These are phyloP conservation scores for Pachydiplax longipennis DNA, from an alignment of 2,888 invertebrate species.

Conservation along the genomic window DNA sequence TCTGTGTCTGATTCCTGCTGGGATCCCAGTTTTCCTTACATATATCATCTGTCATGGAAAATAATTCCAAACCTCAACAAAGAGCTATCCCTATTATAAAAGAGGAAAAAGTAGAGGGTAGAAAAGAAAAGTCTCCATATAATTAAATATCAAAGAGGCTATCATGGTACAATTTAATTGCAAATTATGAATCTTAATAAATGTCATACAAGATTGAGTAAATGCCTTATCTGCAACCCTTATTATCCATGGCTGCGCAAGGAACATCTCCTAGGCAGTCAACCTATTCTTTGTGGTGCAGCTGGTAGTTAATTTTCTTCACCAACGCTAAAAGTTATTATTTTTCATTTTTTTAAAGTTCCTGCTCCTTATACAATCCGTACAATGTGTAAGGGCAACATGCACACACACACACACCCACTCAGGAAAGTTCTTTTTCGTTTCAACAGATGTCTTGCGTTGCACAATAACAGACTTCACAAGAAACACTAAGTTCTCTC, in stretches of 20 bases:
- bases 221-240: conserved; percentile 39
- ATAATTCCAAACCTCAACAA: too few species aligned
- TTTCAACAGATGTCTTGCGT: neutral
- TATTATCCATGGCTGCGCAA: neutral
- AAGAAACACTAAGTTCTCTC: conserved; percentile 5
- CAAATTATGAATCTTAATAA: conserved; percentile 42
- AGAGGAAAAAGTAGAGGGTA: too few species aligned
- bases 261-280: neutral
- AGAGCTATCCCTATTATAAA: too few species aligned
- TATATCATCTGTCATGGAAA: too few species aligned
- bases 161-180: conserved; percentile 37
- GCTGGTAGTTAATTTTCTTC: neutral
- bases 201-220: conserved; percentile 29
- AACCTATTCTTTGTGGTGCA: neutral
- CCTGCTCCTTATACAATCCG: neutral
- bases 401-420: conserved; percentile 11
- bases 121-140: conserved; percentile 10
- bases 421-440: neutral
- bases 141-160: conserved; percentile 47
- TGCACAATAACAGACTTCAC: conserved; percentile 8
- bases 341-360: neutral
- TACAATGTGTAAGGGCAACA: neutral
- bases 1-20: too few species aligned
- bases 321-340: neutral
- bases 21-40: too few species aligned